Conservation (phyloP, 1,140 invertebrate genomes). For the Macrocentrus cingulum region DNA sequence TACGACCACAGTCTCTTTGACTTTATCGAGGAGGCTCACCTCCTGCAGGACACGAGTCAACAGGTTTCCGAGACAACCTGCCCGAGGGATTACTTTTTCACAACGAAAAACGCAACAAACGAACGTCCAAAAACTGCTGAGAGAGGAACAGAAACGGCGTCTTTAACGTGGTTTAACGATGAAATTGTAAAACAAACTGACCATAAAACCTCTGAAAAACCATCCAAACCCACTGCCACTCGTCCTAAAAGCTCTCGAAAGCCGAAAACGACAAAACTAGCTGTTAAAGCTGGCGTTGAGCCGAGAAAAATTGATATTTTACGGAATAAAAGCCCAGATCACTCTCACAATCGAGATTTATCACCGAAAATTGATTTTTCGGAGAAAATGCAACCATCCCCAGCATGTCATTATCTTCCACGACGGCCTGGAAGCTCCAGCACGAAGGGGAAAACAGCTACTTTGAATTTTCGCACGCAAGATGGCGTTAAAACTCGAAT, state of each 20-base stretch:
- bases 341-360: no score
- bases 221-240: not conserved
- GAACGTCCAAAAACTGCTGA: constrained; percentile 31
- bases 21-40: constrained; percentile 36
- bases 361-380: no score
- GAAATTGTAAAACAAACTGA: constrained; percentile 10
- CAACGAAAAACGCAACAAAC: constrained; percentile 26
- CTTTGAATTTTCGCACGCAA: not conserved
- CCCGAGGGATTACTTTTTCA: constrained; percentile 45
- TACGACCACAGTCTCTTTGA: constrained; percentile 39
- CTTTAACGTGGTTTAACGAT: not conserved
- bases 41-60: constrained; percentile 11
- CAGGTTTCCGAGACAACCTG: constrained; percentile 34
- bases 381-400: not conserved
- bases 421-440: not conserved
- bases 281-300: no score
- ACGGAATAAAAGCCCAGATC: no score
- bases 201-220: not conserved
- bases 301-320: no score
- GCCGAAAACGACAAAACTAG: no score
- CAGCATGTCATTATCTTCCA: not conserved
- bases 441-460: not conserved
- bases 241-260: no score
- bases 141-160: constrained; percentile 31
- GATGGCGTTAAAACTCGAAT: not conserved